phyloP scores from a whole-genome alignment of 2,888 invertebrate genomes.

The Yponomeuta cagnagella region DNA sequence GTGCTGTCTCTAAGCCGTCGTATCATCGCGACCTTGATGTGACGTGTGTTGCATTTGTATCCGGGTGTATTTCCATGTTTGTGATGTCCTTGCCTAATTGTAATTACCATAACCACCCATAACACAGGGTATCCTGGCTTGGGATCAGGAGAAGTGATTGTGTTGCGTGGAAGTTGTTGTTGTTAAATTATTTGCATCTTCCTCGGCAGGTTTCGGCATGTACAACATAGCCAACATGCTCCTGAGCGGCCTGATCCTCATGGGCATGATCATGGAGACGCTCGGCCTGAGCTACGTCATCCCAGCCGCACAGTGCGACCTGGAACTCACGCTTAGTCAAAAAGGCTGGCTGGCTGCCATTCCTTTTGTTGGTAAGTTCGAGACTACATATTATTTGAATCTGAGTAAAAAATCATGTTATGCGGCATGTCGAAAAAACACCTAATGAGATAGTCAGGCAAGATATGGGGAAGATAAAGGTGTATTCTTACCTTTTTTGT shows the following conservation, averaged over 20 bases:
- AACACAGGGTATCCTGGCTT: too few species aligned
- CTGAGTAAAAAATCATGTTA: neutral
- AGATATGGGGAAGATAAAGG: too few species aligned
- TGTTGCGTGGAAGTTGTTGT: too few species aligned
- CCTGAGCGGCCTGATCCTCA: constrained; percentile 77
- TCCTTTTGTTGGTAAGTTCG: constrained; percentile 76
- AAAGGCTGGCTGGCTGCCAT: constrained; percentile 80
- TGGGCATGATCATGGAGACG: constrained; percentile 81
- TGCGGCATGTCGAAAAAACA: neutral
- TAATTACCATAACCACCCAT: too few species aligned
- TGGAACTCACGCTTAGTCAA: constrained; percentile 74
- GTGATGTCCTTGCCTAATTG: too few species aligned
- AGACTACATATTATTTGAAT: neutral
- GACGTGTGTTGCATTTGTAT: too few species aligned
- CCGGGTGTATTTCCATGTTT: too few species aligned
- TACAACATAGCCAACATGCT: constrained; percentile 78
- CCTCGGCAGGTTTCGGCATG: constrained; percentile 70
- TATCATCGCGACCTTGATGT: too few species aligned
- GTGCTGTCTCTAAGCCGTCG: too few species aligned
- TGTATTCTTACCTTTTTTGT: too few species aligned
- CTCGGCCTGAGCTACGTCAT: constrained; percentile 79
- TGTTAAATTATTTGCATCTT: neutral
- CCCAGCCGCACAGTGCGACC: constrained; percentile 81
- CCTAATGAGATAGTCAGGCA: constrained; percentile 1
- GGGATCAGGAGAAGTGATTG: too few species aligned